Evolutionary conservation across 1,140 invertebrate genomes (phyloP).

Genomic region (Asbolus verrucosus): DNA sequence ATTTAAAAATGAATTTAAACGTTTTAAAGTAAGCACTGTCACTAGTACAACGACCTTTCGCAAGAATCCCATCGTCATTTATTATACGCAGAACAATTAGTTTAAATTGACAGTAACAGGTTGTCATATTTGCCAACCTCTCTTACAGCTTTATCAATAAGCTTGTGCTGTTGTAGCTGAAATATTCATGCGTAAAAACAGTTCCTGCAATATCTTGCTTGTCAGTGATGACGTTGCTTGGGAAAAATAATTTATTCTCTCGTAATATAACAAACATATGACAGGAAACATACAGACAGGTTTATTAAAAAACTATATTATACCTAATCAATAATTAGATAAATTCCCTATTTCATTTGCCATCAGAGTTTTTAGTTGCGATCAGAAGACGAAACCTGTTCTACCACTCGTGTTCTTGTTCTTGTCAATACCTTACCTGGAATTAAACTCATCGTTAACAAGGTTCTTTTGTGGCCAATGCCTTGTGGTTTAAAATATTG

Average conservation of each 20-base stretch:
- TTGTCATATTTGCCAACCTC: too few relatives aligned
- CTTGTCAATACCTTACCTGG: constrained; percentile 26
- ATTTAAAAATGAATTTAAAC: too few relatives aligned
- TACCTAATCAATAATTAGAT: constrained; percentile 33
- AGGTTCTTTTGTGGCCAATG: constrained; percentile 17
- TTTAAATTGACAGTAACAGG: too few relatives aligned
- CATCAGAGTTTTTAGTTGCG: constrained; percentile 8
- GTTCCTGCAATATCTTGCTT: not conserved
- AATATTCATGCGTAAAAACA: not conserved
- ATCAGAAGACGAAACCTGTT: constrained; percentile 16
- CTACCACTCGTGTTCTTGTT: constrained; percentile 32
- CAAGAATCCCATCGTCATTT: too few relatives aligned
- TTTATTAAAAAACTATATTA: constrained; percentile 31
- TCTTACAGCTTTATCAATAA: too few relatives aligned
- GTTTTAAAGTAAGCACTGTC: too few relatives aligned
- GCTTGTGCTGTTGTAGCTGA: too few relatives aligned
- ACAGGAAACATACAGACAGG: constrained; percentile 34
- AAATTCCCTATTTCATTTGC: constrained; percentile 24
- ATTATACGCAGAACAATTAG: too few relatives aligned
- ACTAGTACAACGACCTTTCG: too few relatives aligned
- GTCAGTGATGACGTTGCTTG: not conserved
- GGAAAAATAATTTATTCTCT: constrained; percentile 5
- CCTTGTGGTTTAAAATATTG: constrained; percentile 21
- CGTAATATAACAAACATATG: constrained; percentile 19
- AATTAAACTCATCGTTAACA: constrained; percentile 23